Percentiles rank a stretch among this genome's conserved stretches.
Evolutionary conservation across 2,797 vertebrate genomes (phyloP).

Genomic region (Halcyon smyrnensis): DNA sequence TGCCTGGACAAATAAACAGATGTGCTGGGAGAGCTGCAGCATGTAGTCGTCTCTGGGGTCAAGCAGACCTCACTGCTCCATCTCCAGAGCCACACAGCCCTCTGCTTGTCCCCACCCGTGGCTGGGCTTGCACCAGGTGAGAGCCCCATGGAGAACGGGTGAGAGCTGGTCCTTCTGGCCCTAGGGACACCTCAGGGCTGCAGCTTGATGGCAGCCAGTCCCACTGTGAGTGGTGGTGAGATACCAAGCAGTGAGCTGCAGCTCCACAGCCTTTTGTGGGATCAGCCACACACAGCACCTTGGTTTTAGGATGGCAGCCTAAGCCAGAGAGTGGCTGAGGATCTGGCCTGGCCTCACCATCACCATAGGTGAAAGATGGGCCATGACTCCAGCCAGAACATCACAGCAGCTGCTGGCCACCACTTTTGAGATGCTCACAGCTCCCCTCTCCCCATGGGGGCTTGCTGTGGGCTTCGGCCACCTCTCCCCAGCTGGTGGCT

Average conservation of each 20-base stretch:
- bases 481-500: not conserved
- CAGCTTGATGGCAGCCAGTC: not conserved
- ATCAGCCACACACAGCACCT: rapidly evolving
- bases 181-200: not conserved
- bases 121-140: not conserved
- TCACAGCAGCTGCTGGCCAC: not conserved
- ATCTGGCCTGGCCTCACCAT: not conserved
- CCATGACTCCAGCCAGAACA: not conserved
- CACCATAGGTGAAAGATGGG: rapidly evolving
- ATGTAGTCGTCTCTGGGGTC: not conserved
- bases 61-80: not conserved
- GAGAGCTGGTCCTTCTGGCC: not conserved
- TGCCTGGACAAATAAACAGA: not conserved
- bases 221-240: not conserved
- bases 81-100: not conserved
- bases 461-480: rapidly evolving
- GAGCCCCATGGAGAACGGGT: not conserved
- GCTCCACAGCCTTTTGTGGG: not conserved
- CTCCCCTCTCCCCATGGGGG: not conserved
- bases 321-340: not conserved
- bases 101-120: not conserved
- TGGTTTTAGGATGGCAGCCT: not conserved
- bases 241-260: not conserved
- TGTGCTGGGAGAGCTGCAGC: not conserved
- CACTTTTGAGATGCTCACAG: not conserved